Conservation (phyloP, 2,797 vertebrate species). For the Hippocampus kuda region DNA sequence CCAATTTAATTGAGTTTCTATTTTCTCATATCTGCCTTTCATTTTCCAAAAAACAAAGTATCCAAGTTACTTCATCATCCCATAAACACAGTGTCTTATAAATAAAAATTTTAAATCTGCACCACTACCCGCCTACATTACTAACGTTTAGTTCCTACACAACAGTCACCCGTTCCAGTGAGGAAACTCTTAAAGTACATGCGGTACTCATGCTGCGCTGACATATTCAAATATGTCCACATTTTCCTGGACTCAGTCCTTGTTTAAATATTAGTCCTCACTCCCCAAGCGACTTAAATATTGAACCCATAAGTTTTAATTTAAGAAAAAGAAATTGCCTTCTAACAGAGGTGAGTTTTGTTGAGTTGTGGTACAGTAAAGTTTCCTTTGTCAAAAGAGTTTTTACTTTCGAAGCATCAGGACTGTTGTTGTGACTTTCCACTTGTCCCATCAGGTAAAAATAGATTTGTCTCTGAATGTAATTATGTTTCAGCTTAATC, state of each 20-base stretch:
- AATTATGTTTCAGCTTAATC: not conserved
- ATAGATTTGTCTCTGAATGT: not conserved
- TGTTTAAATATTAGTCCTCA: conserved; percentile 4
- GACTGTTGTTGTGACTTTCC: not conserved
- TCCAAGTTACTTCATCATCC: not conserved
- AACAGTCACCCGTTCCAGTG: not conserved
- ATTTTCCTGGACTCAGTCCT: not conserved
- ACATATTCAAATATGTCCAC: conserved; percentile 1
- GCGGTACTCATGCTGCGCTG: not conserved
- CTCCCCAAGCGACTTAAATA: not conserved
- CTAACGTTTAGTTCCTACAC: not conserved
- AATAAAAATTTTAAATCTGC: not conserved
- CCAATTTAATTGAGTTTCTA: not conserved
- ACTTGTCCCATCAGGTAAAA: not conserved
- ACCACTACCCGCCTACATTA: not conserved
- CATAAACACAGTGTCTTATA: not conserved
- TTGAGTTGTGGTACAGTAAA: not conserved
- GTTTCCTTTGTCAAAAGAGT: not conserved
- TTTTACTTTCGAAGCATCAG: not conserved
- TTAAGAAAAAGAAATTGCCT: not conserved
- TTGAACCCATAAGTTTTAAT: not conserved
- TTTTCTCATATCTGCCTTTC: not conserved
- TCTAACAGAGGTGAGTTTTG: not conserved
- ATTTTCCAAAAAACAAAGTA: not conserved
- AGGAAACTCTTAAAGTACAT: not conserved